Percentiles rank a stretch among this genome's conserved stretches.
Evolutionary conservation across 2,113 vertebrate genomes (phyloP).

Genomic region (Phaethornis superciliosus): DNA sequence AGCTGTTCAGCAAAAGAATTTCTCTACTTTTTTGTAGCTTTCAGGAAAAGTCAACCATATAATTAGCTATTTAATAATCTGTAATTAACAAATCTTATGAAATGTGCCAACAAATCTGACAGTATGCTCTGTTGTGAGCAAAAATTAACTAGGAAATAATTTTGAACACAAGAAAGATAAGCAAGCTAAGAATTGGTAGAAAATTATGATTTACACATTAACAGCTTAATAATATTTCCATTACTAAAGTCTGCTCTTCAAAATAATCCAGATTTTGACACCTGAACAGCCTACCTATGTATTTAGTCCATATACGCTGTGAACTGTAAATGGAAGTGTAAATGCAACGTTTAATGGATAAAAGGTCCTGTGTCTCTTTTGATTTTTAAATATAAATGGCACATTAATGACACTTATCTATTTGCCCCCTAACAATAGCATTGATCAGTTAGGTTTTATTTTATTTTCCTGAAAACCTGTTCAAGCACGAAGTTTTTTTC

Average conservation of each 20-base stretch:
- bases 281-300: neutral
- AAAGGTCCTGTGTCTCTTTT: neutral
- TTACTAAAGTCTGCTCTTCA: neutral
- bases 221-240: neutral
- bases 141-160: neutral
- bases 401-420: neutral
- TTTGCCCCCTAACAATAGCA: neutral
- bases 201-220: neutral
- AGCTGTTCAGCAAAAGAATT: neutral
- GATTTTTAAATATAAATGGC: neutral
- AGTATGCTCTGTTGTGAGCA: neutral
- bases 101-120: neutral
- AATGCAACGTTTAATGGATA: neutral
- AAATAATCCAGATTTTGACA: neutral
- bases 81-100: neutral
- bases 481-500: neutral
- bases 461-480: neutral
- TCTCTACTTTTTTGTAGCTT: neutral
- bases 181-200: neutral
- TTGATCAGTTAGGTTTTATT: neutral
- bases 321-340: too few species aligned
- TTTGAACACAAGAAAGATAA: neutral
- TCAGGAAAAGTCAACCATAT: neutral
- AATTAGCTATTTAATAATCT: neutral
- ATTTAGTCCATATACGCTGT: neutral